Evolutionary conservation across 1,140 invertebrate species (phyloP).

Genomic region (Cardiocondyla obscurior): DNA sequence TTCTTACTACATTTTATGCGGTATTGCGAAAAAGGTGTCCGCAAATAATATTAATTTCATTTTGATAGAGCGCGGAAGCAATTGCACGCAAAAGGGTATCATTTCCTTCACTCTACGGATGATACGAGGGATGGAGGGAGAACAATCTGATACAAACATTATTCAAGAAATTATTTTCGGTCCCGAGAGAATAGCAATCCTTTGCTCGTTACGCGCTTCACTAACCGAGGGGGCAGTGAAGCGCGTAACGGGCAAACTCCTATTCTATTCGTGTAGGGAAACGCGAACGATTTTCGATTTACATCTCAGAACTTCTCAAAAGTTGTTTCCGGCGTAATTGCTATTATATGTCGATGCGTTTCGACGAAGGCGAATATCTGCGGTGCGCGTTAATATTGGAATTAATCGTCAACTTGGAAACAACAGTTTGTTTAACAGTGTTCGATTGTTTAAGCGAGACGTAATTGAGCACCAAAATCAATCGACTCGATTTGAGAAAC

Average conservation of each 20-base stretch:
- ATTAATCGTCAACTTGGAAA: background rate
- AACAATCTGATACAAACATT: background rate
- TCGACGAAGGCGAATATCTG: background rate
- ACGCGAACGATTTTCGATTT: background rate
- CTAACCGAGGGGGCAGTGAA: background rate
- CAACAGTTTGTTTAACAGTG: background rate
- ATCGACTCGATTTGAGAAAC: background rate
- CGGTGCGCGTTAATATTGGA: background rate
- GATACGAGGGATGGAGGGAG: background rate
- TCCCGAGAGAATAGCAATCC: background rate
- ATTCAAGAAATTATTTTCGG: slow-evolving; percentile 22
- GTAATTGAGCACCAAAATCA: background rate
- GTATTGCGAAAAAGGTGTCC: too few species aligned
- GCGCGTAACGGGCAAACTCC: background rate
- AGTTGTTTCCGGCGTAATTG: background rate
- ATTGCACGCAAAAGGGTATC: background rate
- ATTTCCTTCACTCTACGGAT: background rate
- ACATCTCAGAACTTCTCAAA: background rate
- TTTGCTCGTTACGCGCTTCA: slow-evolving; percentile 5
- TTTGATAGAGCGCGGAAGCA: background rate
- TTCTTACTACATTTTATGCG: background rate
- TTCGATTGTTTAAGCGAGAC: background rate
- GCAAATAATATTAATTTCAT: slow-evolving; percentile 26
- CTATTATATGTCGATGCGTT: background rate
- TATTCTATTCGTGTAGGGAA: background rate